Percentiles rank a stretch among this genome's conserved stretches.
Evolutionary conservation across 2,888 invertebrate genomes (phyloP).

Genomic region (Pseudolycoriella hygida): DNA sequence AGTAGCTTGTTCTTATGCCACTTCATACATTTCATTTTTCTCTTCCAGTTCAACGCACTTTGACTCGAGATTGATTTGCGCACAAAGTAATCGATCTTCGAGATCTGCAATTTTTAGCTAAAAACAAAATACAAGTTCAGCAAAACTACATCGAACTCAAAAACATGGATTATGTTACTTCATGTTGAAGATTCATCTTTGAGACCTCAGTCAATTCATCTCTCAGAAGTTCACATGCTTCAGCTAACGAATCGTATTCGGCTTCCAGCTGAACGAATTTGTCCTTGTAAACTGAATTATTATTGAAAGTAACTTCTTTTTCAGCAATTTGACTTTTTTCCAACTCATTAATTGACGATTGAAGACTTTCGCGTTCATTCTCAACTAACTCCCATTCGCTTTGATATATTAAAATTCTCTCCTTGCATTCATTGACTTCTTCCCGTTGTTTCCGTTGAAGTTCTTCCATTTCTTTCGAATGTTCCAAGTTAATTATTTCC

Average conservation of each 20-base stretch:
- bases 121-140: constrained; percentile 5
- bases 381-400: no score
- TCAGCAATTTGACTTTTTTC: neutral
- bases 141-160: neutral
- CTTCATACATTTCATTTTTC: constrained; percentile 20
- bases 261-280: neutral
- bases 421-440: neutral
- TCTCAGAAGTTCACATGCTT: neutral
- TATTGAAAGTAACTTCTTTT: neutral
- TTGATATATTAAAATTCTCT: no score
- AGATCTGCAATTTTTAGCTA: constrained; percentile 24
- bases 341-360: neutral
- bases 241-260: neutral
- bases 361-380: neutral
- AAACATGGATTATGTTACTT: neutral
- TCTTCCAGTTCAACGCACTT: constrained; percentile 26
- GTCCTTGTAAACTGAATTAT: neutral
- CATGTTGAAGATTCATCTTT: neutral
- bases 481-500: neutral
- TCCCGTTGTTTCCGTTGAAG: neutral
- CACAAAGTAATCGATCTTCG: constrained; percentile 22
- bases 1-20: constrained; percentile 23
- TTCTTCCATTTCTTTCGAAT: neutral
- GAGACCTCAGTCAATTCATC: neutral
- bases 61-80: constrained; percentile 22